phyloP scores from a whole-genome alignment of 1,140 invertebrate species.

The Elysia chlorotica region DNA sequence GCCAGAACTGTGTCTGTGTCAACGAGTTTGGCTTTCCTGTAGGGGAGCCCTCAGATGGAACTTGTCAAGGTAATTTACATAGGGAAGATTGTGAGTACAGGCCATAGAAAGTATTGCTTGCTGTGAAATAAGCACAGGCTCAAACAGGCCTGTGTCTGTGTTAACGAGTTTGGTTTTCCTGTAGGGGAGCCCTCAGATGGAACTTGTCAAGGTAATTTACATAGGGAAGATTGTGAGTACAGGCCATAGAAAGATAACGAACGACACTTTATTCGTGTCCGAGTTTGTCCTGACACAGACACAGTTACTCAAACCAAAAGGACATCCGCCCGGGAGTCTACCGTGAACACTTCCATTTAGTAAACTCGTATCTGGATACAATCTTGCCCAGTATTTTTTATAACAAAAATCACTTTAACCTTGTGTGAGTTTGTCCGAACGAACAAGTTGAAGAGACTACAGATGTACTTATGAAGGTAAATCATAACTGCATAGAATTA shows the following conservation, averaged over 20 bases:
- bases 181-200: neutral
- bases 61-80: slow-evolving; percentile 1
- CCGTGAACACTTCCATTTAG: neutral
- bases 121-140: neutral
- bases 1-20: neutral
- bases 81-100: neutral
- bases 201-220: slow-evolving; percentile 1
- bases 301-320: neutral
- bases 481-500: neutral
- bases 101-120: neutral
- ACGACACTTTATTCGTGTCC: neutral
- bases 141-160: neutral
- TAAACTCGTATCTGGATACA: neutral
- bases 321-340: neutral
- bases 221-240: neutral
- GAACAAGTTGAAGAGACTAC: neutral
- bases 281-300: neutral
- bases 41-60: neutral
- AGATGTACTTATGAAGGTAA: neutral
- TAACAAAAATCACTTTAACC: neutral
- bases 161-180: neutral
- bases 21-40: neutral
- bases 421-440: neutral
- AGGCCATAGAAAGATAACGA: neutral
- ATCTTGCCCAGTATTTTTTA: neutral